Base-by-base conservation (phyloP, 2,888 invertebrate genomes). In the Mayetiola destructor region DNA sequence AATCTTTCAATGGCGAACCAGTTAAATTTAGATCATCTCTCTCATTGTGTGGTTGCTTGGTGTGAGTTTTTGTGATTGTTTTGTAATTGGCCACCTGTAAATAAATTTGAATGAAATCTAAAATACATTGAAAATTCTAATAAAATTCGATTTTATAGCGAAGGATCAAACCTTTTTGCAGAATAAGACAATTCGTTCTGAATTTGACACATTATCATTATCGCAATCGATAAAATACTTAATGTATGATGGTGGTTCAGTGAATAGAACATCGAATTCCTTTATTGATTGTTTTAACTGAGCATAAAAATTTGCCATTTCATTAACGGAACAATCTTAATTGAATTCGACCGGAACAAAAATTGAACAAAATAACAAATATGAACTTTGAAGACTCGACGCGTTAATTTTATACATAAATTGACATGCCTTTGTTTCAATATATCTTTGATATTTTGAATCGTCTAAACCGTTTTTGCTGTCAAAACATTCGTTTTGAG, bases 281-380 rank as follows among this genome's bases (percentile, higher is more conserved):
- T 64, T 64, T 58, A 65, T 8, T n/a, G n/a, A 66, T 54, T 62
- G 64, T 9, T 65, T 64, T 57, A 67, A 59, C 30, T 68, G 62
- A 1, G 69, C 69, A 53, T 69, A 72, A 20, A 68, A 58, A 62
- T 71, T 68, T 5, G 68, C 68, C 20, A 69, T 53, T 53, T 53
- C 18, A 53, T 20, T 20, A 16, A 37, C 4, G 3, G 4, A 10
- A 14, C 37, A 9, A 37, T 37, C n/a, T 12, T 12, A 27, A 48
- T n/a, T 14, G 27, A 23, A 8, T 39, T 20, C 16, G 20, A 39
- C 18, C 3, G 20, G 20, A 9, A 37, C n/a, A 4, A n/a, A 37
- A 37, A 37, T 12, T 37, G n/a, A 37, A 37, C 5, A 23, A 42
- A 21, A 32, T 32, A 10, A 6, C 32, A 32, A 32, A 32, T 9